Base-by-base conservation (phyloP, 2,888 invertebrate species). In the Anaspis maculata region DNA sequence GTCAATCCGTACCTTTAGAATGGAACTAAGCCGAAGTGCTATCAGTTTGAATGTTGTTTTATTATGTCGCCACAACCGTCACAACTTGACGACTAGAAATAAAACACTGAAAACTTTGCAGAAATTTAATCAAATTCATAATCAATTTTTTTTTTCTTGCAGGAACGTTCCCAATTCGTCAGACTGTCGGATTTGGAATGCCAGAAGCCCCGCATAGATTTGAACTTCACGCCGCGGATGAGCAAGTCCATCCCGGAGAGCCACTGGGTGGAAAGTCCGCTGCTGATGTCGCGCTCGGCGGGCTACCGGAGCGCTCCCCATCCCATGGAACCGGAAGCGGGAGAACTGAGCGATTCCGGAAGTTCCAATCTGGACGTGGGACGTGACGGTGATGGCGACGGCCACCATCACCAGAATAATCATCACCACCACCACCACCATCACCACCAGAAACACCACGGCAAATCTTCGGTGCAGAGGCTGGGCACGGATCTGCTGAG, bases 401-500 rank as follows among this genome's bases (percentile, higher is more conserved):
- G n/a, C n/a, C n/a, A n/a, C n/a, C n/a, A n/a, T n/a, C n/a, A n/a
- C n/a, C n/a, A n/a, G n/a, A n/a, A n/a, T n/a, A n/a, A n/a, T n/a
- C n/a, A n/a, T n/a, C n/a, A n/a, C n/a, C n/a, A n/a, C n/a, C n/a
- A n/a, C n/a, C n/a, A n/a, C n/a, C n/a, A n/a, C n/a, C n/a, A n/a
- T n/a, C n/a, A n/a, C n/a, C 11, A 6, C 2, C 14, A 22, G 14
- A 4, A 66, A 9, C 59, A 65, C n/a, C 74, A 57, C 59, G 66
- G 70, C 65, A 76, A 76, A 6, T 72, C 48, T 22, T 53, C 55
- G 6, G 52, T 52, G 14, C 53, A 50, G 15, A 48, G 83, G 25
- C 68, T 92, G 6, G 91, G 91, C 0, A 85, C 89, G 55, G 91
- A 92, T 64, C 67, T 94, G 32, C 68, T 92, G 15, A 74, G 87